These are phyloP conservation scores for Cyclura pinguis DNA, from an alignment of 2,797 vertebrate species.

Conservation along the genomic window DNA sequence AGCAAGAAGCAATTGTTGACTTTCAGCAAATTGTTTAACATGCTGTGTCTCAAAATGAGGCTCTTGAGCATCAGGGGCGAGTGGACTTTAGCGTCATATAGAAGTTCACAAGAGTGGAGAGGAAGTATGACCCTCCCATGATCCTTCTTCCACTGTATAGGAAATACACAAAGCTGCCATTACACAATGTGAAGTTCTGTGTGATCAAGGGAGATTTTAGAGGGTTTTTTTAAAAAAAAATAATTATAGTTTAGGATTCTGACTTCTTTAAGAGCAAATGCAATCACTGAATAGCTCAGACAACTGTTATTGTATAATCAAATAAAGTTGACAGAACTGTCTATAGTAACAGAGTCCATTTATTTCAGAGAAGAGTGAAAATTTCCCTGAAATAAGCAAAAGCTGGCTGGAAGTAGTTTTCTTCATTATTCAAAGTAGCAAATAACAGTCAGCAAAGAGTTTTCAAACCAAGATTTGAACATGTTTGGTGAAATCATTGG, in stretches of 20 bases:
- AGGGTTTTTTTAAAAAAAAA: not conserved
- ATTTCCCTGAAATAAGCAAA: not conserved
- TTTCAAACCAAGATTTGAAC: not conserved
- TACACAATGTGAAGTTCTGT: not conserved
- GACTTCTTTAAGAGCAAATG: not conserved
- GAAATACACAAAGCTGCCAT: not conserved
- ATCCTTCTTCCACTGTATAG: slow-evolving; percentile 1
- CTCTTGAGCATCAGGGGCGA: not conserved
- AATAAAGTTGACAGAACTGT: not conserved
- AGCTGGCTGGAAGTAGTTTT: not conserved
- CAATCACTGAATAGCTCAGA: not conserved
- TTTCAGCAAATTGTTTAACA: not conserved
- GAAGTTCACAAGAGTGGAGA: not conserved
- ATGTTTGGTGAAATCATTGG: not conserved
- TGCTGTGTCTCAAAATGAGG: not conserved
- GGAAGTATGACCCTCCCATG: not conserved
- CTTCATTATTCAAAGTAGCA: not conserved
- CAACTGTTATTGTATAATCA: not conserved
- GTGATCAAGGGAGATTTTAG: not conserved
- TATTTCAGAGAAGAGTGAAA: not conserved
- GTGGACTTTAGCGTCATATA: not conserved
- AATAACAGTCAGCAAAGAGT: not conserved
- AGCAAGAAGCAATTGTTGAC: slow-evolving; percentile 8
- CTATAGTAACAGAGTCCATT: not conserved
- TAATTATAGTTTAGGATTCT: slow-evolving; percentile 9